Base-by-base conservation (phyloP, 2,888 invertebrate genomes). In the Eupithecia inturbata region DNA sequence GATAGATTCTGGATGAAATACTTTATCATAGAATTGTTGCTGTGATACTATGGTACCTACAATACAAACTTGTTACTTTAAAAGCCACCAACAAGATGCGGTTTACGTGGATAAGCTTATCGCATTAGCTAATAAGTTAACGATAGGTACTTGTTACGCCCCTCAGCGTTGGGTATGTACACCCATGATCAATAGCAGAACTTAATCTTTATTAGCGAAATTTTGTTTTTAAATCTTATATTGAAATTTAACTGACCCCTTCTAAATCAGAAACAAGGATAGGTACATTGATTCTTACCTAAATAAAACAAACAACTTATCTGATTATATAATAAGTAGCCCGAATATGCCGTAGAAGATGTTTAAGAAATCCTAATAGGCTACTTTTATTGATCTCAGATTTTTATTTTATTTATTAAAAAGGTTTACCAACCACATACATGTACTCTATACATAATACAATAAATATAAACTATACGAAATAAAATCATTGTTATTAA, bases 21-120 rank as follows among this genome's bases (percentile, higher is more conserved):
- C 10, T 22, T 22, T 0, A 53, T 53, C 22, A n/a, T 22, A 22
- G n/a, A 22, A 22, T 53, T n/a, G 9, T 53, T 53, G 10, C 10
- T n/a, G n/a, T 53, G 22, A 22, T 53, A 57, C 14, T 57, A 57
- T 57, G 22, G 26, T 26, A 57, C 39, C 14, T n/a, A n/a, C 36
- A 9, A 36, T 39, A 39, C 49, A 49, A 26, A 26, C 22, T 26
- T 26, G 57, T 57, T 26, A 57, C 14, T 26, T 53, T 12, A 28
- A 60, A 60, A 16, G 28, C 60, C 60, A 28, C 28, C 7, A 60
- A 60, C 60, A 19, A 22, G 36, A 39, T 64, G 33, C 14, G 33
- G 36, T 64, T 22, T 62, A 31, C 62, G 19, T 62, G 62, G 62
- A 28, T 62, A 31, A 31, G 62, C 19, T 62, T 62, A 62, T 62